These are phyloP conservation scores for Calephelis perditalis DNA, from an alignment of 2,888 invertebrate species.

Conservation along the genomic window DNA sequence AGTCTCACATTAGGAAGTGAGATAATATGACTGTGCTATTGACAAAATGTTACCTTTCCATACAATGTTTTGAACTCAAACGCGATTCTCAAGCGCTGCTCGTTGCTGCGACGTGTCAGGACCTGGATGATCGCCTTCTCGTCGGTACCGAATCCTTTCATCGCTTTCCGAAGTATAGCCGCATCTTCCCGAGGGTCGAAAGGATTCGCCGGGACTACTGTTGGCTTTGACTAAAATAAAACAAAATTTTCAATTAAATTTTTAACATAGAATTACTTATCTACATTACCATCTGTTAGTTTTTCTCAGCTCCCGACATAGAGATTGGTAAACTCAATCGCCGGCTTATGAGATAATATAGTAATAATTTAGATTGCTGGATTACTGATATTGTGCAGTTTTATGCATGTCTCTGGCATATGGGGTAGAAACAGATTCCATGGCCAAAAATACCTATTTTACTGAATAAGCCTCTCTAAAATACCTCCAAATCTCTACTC, in stretches of 20 bases:
- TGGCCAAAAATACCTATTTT: no score
- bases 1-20: neutral
- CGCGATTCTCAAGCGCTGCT: slow-evolving; percentile 90
- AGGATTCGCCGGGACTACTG: slow-evolving; percentile 85
- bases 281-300: no score
- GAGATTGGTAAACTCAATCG: no score
- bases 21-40: neutral
- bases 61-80: slow-evolving; percentile 90
- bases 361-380: no score
- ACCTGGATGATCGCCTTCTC: slow-evolving; percentile 93
- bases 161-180: slow-evolving; percentile 88
- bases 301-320: no score
- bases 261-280: no score
- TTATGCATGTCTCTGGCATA: no score
- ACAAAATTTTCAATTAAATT: neutral
- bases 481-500: no score
- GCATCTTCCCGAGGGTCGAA: slow-evolving; percentile 91
- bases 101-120: slow-evolving; percentile 88
- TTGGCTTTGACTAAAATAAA: slow-evolving; percentile 81
- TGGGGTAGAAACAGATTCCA: no score
- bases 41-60: slow-evolving; percentile 82
- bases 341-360: no score
- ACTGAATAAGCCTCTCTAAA: no score
- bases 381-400: no score
- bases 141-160: slow-evolving; percentile 96